Base-by-base conservation (phyloP, 1,140 invertebrate genomes). In the Drosophila melanica region DNA sequence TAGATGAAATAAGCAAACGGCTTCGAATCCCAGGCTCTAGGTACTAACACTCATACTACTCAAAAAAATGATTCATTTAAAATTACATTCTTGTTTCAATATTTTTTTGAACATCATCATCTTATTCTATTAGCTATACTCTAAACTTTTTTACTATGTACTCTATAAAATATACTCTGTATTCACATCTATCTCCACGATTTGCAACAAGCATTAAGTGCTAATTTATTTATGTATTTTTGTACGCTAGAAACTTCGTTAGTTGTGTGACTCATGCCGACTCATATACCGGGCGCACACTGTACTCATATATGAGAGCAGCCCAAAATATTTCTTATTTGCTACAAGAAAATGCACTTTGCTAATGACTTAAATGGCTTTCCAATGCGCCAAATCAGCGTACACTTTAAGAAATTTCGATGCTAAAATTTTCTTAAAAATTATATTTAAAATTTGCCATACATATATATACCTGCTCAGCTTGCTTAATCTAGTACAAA, bases 341-440 rank as follows among this genome's bases (percentile, higher is more conserved):
- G n/a, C 27, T 59, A 87, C 84, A 89, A 89, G 79, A 89, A 87
- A 87, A 71, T 89, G 82, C 82, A 87, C 82, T 87, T 89, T 89
- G 44, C 82, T 87, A 87, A 87, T 87, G 82, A 87, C 87, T 87
- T 82, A 69, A 81, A 82, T 87, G 68, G 67, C 72, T 77, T 82
- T 82, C 23, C 71, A 65, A 63, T 63, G 64, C 54, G 51, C 14
- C 41, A 14, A 57, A 27, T 45, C 6, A 20, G 42, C 12, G 10
- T 71, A 54, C 70, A 73, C 70, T 8, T n/a, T 10, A 48, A 53
- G 53, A 58, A 48, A 4, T n/a, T 9, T 9, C 10, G 9, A 9
- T 35, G 33, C 33, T 8, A 2, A 10, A 35, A 3, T 9, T 0
- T 9, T 9, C 7, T 9, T 35, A 35, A 35, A 33, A 35, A 20